A percentile compares a stretch with the other conserved stretches of the same genome.
Conservation (phyloP, 2,888 invertebrate species). For the Ectemnius lituratus region DNA sequence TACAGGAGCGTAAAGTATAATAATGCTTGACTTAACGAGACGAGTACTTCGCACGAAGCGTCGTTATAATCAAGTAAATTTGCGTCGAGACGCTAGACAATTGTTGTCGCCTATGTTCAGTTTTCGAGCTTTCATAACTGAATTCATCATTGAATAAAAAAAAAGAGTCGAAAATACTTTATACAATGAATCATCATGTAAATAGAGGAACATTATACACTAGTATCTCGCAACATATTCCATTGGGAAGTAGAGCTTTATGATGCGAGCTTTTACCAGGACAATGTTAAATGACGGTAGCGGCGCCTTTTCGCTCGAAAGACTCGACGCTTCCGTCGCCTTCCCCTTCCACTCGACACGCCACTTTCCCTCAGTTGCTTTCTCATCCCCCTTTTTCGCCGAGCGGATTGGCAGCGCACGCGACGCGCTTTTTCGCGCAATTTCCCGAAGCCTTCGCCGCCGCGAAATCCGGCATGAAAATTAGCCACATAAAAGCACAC, state of each 20-base stretch:
- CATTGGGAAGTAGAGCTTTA: background rate
- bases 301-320: background rate
- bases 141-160: too few species aligned
- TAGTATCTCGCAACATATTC: background rate
- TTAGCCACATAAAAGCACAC: slow-evolving; percentile 29
- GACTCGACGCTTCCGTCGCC: background rate
- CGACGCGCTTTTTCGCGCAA: slow-evolving; percentile 5
- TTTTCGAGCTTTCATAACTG: too few species aligned
- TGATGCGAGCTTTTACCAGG: background rate
- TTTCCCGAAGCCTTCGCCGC: background rate
- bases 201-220: too few species aligned
- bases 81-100: background rate
- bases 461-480: slow-evolving; percentile 17
- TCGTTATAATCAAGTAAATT: slow-evolving; percentile 31
- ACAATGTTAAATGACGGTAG: background rate
- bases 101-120: background rate
- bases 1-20: slow-evolving; percentile 22
- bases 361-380: background rate
- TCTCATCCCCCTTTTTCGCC: background rate
- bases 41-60: slow-evolving; percentile 8
- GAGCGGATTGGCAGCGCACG: background rate
- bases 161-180: too few species aligned
- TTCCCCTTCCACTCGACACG: slow-evolving; percentile 5
- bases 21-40: slow-evolving; percentile 33
- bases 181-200: too few species aligned